Evolutionary conservation across 2,113 vertebrate species (phyloP).

Genomic region (Trogon melanurus): DNA sequence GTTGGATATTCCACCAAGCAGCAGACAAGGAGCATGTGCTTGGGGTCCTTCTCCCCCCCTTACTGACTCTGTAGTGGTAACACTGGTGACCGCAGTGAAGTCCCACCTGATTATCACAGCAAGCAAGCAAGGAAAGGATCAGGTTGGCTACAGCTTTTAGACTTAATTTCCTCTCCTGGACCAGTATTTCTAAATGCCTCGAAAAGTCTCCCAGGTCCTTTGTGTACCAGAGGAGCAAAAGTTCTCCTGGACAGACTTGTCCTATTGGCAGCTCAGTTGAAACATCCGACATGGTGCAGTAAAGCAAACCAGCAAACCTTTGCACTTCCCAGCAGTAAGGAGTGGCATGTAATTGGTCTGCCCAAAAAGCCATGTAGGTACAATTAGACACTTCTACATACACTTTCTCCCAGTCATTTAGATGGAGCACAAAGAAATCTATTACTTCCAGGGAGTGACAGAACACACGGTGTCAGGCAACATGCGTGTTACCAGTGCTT

Average conservation of each 20-base stretch:
- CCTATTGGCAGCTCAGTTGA: neutral
- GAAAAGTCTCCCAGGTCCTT: neutral
- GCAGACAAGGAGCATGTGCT: neutral
- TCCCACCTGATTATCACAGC: neutral
- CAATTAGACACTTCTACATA: neutral
- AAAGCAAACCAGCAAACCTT: neutral
- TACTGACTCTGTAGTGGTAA: neutral
- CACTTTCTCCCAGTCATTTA: neutral
- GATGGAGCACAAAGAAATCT: neutral
- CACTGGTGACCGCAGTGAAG: neutral
- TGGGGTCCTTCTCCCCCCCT: neutral
- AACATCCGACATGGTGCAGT: neutral
- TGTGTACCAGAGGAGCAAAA: neutral
- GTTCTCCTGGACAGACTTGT: neutral
- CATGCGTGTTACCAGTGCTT: neutral
- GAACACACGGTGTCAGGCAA: fast-evolving
- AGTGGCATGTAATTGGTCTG: neutral
- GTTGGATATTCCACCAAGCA: neutral
- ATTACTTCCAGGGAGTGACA: neutral
- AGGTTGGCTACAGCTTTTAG: neutral
- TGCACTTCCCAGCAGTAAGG: neutral
- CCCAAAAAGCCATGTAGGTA: neutral
- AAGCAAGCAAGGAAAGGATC: neutral
- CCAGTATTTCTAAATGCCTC: neutral
- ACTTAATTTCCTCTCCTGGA: neutral